These are phyloP conservation scores for Lepus americanus DNA, from an alignment of 2,113 vertebrate species.

Conservation along the genomic window DNA sequence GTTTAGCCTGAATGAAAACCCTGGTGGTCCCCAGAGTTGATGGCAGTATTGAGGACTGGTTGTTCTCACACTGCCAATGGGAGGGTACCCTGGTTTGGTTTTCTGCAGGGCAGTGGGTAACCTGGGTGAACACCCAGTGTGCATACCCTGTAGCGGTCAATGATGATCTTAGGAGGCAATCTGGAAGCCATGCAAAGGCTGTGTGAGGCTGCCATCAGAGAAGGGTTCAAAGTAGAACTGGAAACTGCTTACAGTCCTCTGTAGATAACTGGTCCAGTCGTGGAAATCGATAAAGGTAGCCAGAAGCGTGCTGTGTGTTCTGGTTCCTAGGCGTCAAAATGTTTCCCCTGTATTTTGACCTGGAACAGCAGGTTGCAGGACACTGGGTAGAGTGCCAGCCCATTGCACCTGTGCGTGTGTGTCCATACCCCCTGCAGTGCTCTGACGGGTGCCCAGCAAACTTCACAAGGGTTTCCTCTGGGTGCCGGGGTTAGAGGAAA, in stretches of 20 bases:
- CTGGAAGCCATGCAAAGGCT: not conserved
- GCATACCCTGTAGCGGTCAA: not conserved
- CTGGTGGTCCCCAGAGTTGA: not conserved
- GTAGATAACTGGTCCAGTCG: not conserved
- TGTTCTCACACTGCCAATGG: fast-evolving
- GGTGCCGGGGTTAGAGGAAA: not conserved
- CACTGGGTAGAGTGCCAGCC: not conserved
- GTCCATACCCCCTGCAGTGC: too few species aligned
- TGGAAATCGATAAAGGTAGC: not conserved
- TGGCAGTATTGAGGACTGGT: not conserved
- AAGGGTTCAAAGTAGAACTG: not conserved
- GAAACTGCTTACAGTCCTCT: not conserved
- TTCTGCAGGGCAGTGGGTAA: not conserved
- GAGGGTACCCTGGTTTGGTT: not conserved
- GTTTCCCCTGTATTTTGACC: not conserved
- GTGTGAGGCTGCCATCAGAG: not conserved
- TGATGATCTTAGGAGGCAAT: not conserved
- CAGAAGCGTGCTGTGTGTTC: not conserved
- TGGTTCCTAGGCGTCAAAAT: not conserved
- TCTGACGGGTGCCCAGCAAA: not conserved
- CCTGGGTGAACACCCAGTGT: not conserved
- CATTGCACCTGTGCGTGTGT: too few species aligned
- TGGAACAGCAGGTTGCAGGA: not conserved
- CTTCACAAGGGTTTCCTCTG: not conserved
- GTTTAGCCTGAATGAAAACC: not conserved